Evolutionary conservation across 2,113 vertebrate species (phyloP).

Genomic region (Numida meleagris): DNA sequence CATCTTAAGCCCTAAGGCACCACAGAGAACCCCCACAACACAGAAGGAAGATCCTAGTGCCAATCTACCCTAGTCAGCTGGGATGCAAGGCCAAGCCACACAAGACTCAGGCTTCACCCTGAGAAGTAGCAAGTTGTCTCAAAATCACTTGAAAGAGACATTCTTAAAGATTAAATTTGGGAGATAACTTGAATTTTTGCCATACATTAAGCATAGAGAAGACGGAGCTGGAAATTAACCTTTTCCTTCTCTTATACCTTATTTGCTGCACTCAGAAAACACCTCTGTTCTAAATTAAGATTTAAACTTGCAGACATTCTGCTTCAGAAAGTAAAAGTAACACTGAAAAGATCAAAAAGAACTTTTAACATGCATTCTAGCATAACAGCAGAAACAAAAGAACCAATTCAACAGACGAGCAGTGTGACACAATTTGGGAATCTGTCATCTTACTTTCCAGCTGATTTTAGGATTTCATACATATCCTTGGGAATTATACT

Average conservation of each 20-base stretch:
- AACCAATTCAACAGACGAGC: background rate
- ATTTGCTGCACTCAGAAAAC: background rate
- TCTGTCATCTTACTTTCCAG: background rate
- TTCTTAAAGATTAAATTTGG: background rate
- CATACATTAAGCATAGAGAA: background rate
- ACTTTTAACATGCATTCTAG: background rate
- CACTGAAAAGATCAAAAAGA: background rate
- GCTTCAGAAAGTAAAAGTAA: background rate
- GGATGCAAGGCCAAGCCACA: background rate
- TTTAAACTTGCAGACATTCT: background rate
- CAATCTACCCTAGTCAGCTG: background rate
- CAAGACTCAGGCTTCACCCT: background rate
- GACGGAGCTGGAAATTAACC: background rate
- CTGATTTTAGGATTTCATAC: background rate
- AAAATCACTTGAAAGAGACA: background rate
- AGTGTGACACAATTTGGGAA: background rate
- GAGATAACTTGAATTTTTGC: background rate
- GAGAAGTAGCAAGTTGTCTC: background rate
- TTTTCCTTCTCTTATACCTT: background rate
- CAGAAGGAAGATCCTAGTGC: background rate
- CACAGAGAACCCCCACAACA: background rate
- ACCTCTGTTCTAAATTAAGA: background rate
- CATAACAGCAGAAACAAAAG: background rate
- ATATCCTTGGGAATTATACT: background rate
- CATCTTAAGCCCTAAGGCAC: background rate